Base-by-base conservation (phyloP, 2,888 invertebrate species). In the Tiliacea citrago region DNA sequence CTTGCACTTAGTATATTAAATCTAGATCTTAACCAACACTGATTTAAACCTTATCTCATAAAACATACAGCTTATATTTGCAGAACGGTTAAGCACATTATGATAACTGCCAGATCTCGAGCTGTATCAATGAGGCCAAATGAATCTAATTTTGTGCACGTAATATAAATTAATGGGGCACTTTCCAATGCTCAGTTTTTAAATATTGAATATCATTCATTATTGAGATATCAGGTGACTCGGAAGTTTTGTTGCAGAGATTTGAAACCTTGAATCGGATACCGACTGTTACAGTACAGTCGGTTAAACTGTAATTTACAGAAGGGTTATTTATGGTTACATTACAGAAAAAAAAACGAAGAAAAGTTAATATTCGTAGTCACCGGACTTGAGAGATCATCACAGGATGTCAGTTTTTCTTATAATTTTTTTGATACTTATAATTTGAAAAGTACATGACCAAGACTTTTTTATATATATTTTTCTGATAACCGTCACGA, bases 121-220 rank as follows among this genome's bases (percentile, higher is more conserved):
- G 68, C 51, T n/a, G 66, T 63, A 74, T 68, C 80, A 81, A 79
- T 81, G 85, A 86, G 87, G 85, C 39, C 85, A 51, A 58, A 68
- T 68, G 68, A 73, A 67, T 86, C 83, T 86, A 85, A 85, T 86
- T 85, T 85, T 77, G 75, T 79, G 62, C 73, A 62, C 73, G 68
- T 80, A 68, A 70, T 78, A 47, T 74, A 65, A 72, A 74, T 76
- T 65, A 75, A 66, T 71, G 66, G 69, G n/a, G 51, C 68, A 73
- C 68, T 72, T 81, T 81, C 58, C 39, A 72, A 62, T 57, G 57
- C 6, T 29, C 51, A 53, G 47, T 16, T 35, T 24, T 21, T 55
- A 45, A n/a, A 73, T 81, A 79, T 79, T 63, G 65, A 70, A 67
- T 79, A 65, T 82, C 82, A 51, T 55, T 57, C 39, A 51, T 57